Evolutionary conservation across 2,888 invertebrate species (phyloP).

Genomic region (Trichogramma dendrolimi): DNA sequence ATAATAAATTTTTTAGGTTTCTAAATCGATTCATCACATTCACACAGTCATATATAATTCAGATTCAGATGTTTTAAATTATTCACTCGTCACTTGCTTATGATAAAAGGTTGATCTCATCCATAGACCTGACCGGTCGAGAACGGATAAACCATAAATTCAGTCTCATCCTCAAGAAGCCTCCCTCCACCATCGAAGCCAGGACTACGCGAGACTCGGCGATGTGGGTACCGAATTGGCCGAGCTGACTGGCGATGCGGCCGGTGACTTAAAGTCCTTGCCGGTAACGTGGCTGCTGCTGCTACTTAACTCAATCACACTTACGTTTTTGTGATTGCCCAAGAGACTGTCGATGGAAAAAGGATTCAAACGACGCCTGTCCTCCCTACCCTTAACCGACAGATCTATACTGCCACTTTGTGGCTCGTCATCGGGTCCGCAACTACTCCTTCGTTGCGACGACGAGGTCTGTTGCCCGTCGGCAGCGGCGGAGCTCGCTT

Average conservation of each 20-base stretch:
- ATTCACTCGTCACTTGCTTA: background rate
- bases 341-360: conserved; percentile 87
- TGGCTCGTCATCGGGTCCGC: conserved; percentile 44
- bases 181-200: conserved; percentile 21
- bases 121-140: conserved; percentile 4
- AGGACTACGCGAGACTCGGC: conserved; percentile 45
- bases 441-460: conserved; percentile 21
- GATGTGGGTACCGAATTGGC: conserved; percentile 43
- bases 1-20: too few relatives aligned
- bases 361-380: conserved; percentile 71
- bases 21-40: too few relatives aligned
- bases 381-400: conserved; percentile 55
- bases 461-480: conserved; percentile 4
- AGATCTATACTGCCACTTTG: conserved; percentile 50
- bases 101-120: conserved; percentile 20
- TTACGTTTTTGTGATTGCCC: conserved; percentile 44
- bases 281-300: conserved; percentile 25
- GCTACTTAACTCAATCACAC: conserved; percentile 29
- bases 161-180: conserved; percentile 4
- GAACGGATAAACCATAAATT: background rate
- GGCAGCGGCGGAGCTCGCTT: conserved; percentile 5
- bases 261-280: conserved; percentile 43
- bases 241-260: conserved; percentile 41
- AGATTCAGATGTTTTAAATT: too few relatives aligned
- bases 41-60: too few relatives aligned